These are phyloP conservation scores for Sternotherus odoratus DNA, from an alignment of 2,797 vertebrate species.

Conservation along the genomic window DNA sequence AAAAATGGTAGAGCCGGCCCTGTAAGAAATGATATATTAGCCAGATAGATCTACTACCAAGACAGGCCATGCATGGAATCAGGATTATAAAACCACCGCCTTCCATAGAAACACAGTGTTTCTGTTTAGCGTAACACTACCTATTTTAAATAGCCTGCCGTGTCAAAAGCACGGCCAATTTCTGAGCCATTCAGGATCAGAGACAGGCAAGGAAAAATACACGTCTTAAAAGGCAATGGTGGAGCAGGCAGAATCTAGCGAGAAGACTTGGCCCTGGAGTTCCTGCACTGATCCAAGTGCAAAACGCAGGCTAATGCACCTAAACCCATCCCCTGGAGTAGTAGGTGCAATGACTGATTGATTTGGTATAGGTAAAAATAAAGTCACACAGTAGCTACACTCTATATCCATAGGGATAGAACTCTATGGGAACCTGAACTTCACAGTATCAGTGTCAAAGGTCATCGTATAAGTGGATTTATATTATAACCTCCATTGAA, in stretches of 20 bases:
- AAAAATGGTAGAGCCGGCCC: too few relatives aligned
- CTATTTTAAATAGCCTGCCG: not conserved
- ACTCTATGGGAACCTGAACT: not conserved
- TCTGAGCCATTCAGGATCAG: not conserved
- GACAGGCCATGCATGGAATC: rapidly evolving
- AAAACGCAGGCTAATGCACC: not conserved
- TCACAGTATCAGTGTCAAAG: not conserved
- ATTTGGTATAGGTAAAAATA: not conserved
- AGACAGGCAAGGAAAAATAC: not conserved
- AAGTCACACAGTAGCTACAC: not conserved
- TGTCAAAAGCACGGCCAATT: not conserved
- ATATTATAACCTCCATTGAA: too few relatives aligned
- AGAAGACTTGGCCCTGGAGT: not conserved
- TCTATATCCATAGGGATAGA: not conserved
- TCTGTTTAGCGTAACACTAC: too few relatives aligned
- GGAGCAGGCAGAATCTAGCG: not conserved
- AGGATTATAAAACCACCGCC: not conserved
- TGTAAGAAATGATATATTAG: not conserved
- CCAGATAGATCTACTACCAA: not conserved
- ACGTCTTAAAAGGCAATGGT: not conserved
- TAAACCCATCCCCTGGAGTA: not conserved
- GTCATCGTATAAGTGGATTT: not conserved
- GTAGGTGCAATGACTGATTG: not conserved
- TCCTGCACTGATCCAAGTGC: not conserved
- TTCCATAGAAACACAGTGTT: not conserved